These are phyloP conservation scores for Neoseiulus cucumeris DNA, from an alignment of 1,140 invertebrate species.

Conservation along the genomic window DNA sequence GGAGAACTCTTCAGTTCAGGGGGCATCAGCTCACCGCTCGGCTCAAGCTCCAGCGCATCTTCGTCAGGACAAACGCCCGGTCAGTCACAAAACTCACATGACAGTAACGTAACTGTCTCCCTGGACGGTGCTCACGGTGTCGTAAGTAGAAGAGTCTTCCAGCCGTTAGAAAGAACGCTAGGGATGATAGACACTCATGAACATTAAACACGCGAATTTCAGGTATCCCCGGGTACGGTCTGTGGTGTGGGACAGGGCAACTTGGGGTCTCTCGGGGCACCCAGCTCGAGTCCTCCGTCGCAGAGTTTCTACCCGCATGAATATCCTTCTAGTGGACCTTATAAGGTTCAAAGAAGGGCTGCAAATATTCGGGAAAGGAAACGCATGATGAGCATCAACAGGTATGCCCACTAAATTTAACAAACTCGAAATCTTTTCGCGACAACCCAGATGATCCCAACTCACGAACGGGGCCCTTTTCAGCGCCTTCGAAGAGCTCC, in stretches of 20 bases:
- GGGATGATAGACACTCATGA: not conserved
- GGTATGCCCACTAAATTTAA: not conserved
- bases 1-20: not conserved
- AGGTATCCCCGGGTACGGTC: conserved; percentile 9
- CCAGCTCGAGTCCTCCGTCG: conserved; percentile 6
- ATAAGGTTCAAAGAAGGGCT: conserved; percentile 46
- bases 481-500: conserved; percentile 87
- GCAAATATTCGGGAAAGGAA: conserved; percentile 81
- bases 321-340: conserved; percentile 12
- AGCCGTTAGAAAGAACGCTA: not conserved
- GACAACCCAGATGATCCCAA: too few relatives aligned
- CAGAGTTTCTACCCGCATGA: conserved; percentile 10
- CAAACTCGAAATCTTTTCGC: too few relatives aligned
- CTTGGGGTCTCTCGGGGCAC: not conserved
- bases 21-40: not conserved
- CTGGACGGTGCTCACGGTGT: conserved; percentile 11
- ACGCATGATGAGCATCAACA: conserved; percentile 57
- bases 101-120: not conserved
- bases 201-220: not conserved
- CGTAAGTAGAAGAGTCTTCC: not conserved
- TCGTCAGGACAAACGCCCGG: not conserved
- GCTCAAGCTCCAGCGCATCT: conserved; percentile 9
- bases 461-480: conserved; percentile 7
- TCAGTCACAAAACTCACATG: not conserved
- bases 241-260: conserved; percentile 1